Base-by-base conservation (phyloP, 2,888 invertebrate species). In the Aphodius granarius region DNA sequence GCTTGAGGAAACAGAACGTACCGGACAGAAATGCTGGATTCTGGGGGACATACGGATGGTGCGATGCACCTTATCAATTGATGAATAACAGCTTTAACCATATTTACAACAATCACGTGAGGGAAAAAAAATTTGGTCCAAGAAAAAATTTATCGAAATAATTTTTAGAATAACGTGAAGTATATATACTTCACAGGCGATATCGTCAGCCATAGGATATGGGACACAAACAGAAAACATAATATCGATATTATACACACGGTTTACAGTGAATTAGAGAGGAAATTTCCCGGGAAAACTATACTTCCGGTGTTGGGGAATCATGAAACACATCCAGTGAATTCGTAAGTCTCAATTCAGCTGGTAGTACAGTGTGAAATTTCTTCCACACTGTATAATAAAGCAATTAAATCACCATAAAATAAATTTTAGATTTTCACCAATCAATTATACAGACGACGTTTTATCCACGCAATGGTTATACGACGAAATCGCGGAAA, bases 111-210 rank as follows among this genome's bases (percentile, higher is more conserved):
- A 71, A 76, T 71, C 80, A 80, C 66, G 80, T 80, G 75, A 73
- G 75, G n/a, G 66, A 75, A 22, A 68, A 6, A 22, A 65, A 15
- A 68, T 20, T 2, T 68, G 21, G 68, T 71, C 5, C 19, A 68
- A 9, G 43, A 20, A 19, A 18, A 43, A 19, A 74, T 18, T 74
- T 71, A 2, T 68, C 19, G n/a, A 68, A 19, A n/a, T 68, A 19
- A 23, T n/a, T 73, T 78, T 68, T 68, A 75, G 76, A 73, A 73
- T 6, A 73, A 79, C 23, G 63, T 80, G 18, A 91, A 92, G 79
- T 89, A 90, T 21, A 88, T 97, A 4, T 93, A 96, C 82, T 94
- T 95, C 85, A 94, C 97, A 17, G 97, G 97, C 0, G 97, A 97
- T 83, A 90, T 95, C 4, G 91, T 96, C 66, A 93, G 95, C 81